Evolutionary conservation across 2,113 vertebrate genomes (phyloP).

Genomic region (Periophthalmus modestus): DNA sequence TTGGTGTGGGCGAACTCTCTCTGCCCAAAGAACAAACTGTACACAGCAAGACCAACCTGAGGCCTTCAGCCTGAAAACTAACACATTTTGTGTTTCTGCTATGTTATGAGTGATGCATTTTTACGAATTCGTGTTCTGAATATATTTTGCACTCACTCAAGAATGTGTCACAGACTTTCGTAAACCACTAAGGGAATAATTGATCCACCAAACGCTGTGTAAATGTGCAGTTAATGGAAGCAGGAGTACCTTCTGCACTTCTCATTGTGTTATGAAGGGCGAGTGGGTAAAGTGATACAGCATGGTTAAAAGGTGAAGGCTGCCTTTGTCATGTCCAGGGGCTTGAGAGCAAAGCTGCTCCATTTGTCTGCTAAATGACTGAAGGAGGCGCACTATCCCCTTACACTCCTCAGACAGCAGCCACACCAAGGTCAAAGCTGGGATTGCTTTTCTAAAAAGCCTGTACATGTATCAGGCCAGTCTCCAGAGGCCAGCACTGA

Average conservation of each 20-base stretch:
- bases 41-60: no score
- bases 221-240: conserved; percentile 18
- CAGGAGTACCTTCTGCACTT: background rate
- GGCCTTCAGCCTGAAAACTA: no score
- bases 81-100: background rate
- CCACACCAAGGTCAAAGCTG: conserved; percentile 42
- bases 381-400: conserved; percentile 25
- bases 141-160: background rate
- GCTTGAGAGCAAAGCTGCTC: conserved; percentile 41
- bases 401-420: conserved; percentile 14
- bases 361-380: conserved; percentile 49
- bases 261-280: conserved; percentile 16
- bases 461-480: conserved; percentile 22
- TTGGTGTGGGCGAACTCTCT: no score
- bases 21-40: no score
- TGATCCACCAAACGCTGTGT: conserved; percentile 15
- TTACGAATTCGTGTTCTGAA: background rate
- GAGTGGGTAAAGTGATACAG: conserved; percentile 7
- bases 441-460: conserved; percentile 47
- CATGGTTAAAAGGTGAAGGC: conserved; percentile 31
- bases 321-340: conserved; percentile 33
- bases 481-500: background rate
- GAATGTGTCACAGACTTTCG: background rate
- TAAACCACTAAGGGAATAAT: conserved; percentile 7
- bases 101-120: no score